phyloP scores from a whole-genome alignment of 2,888 invertebrate species.

The Epinotia brunnichana region DNA sequence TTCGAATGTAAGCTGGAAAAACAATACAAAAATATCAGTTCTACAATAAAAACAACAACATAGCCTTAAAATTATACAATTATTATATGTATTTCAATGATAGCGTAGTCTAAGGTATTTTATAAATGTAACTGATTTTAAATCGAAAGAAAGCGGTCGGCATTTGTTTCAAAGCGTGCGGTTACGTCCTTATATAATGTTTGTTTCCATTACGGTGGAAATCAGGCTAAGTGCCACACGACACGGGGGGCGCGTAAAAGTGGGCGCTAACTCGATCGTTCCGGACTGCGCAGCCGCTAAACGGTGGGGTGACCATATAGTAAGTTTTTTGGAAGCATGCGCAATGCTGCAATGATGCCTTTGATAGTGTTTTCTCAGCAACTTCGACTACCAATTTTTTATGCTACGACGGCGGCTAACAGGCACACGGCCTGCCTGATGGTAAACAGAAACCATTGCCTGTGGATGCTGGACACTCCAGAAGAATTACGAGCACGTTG shows the following conservation, averaged over 20 bases:
- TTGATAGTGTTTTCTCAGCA: not conserved
- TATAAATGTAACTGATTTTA: no score
- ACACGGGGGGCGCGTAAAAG: slow-evolving; percentile 60
- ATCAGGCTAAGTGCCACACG: slow-evolving; percentile 38
- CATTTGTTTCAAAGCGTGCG: not conserved
- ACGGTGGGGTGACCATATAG: slow-evolving; percentile 49
- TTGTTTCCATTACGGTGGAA: slow-evolving; percentile 10
- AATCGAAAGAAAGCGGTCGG: not conserved
- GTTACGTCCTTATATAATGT: slow-evolving; percentile 9
- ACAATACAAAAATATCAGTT: not conserved
- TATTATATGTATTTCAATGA: not conserved
- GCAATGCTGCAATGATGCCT: not conserved
- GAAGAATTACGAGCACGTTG: no score
- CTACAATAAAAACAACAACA: not conserved
- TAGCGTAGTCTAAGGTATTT: no score
- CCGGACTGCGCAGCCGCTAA: slow-evolving; percentile 67
- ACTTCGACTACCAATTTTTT: no score
- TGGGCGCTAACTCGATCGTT: slow-evolving; percentile 72
- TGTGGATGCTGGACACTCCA: no score
- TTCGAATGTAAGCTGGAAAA: not conserved
- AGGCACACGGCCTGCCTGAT: no score
- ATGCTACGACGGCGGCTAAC: no score
- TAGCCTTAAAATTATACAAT: not conserved
- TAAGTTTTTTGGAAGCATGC: not conserved
- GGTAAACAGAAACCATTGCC: no score